Conservation (phyloP, 2,113 vertebrate species). For the Peromyscus maniculatus region DNA sequence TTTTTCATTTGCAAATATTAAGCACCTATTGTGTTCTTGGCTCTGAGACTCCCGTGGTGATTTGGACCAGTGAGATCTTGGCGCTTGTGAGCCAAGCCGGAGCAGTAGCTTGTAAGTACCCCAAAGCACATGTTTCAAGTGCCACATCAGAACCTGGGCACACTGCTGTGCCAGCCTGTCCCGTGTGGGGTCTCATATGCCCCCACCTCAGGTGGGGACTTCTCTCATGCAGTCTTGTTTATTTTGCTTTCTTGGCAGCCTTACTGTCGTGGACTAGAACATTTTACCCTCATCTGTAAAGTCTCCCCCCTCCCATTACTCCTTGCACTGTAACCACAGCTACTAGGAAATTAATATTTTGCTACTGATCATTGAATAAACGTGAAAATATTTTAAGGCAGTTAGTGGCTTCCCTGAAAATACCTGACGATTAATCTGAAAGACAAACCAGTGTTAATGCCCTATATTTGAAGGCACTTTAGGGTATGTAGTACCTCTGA, state of each 20-base stretch:
- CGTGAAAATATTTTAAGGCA: slow-evolving; percentile 63
- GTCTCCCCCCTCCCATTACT: not conserved
- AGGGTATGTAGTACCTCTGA: not conserved
- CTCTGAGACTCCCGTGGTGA: not conserved
- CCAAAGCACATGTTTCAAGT: not conserved
- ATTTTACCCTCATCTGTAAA: slow-evolving; percentile 27
- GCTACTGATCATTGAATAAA: slow-evolving; percentile 73
- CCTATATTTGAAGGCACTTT: slow-evolving; percentile 30
- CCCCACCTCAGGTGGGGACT: not conserved
- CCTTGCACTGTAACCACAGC: slow-evolving; percentile 38
- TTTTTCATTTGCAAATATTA: slow-evolving; percentile 42
- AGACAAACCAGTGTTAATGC: slow-evolving; percentile 37
- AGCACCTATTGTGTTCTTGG: not conserved
- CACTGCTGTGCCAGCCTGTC: not conserved
- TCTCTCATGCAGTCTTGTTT: not conserved
- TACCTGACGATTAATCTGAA: slow-evolving; percentile 26
- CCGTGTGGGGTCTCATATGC: not conserved
- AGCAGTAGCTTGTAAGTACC: not conserved
- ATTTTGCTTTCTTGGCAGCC: slow-evolving; percentile 9
- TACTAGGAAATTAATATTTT: slow-evolving; percentile 76
- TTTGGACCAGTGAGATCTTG: not conserved
- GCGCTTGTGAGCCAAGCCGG: not conserved
- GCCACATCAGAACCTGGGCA: not conserved
- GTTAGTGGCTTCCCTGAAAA: slow-evolving; percentile 40
- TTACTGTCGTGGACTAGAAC: not conserved